Evolutionary conservation across 2,797 vertebrate species (phyloP), one percentile per base, ranked within the genome.

Genomic region (Phrynocephalus forsythii): DNA sequence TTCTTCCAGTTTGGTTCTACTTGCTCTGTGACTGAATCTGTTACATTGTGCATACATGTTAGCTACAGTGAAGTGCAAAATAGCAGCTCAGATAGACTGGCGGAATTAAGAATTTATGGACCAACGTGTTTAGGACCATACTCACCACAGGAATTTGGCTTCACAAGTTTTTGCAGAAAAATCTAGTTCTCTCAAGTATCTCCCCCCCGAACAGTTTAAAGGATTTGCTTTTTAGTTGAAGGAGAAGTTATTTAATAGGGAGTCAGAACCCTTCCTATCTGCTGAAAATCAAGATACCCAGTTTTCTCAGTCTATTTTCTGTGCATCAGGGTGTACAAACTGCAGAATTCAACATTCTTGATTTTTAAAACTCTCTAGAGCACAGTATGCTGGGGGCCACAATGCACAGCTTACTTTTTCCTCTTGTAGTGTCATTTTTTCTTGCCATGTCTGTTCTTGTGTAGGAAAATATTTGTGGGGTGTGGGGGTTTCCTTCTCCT

Each of bases 341-440:
- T 48, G 20, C 11, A 73, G 20, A 84, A 73, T 84, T 60, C n/a
- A 60, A 30, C 48, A 56, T 84, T 16, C 69, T 20, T 63, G 24
- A 44, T 44, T 44, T 44, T 44, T 44, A 44, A 44, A 44, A 44
- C 30, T 67, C 6, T 66, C 66, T 76, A 66, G 28, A 60, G 1
- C 30, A 38, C 7, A 52, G 63, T 24, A 20, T 3, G n/a, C 6
- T 20, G 20, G 28, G 79, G 20, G 10, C 22, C 28, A 16, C 20
- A 33, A 7, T 69, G 60, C 4, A 33, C 11, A 38, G n/a, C 30
- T 18, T 50, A 30, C 52, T 6, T 26, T 82, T 82, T 76, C 26
- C 76, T 72, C 11, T 84, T 60, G 83, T 85, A 86, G 66, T 56
- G 30, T 77, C 85, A 75, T 63, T 78, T 88, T 30, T 82, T 90